phyloP scores from a whole-genome alignment of 1,140 invertebrate species.

The Drosophila virilis region DNA sequence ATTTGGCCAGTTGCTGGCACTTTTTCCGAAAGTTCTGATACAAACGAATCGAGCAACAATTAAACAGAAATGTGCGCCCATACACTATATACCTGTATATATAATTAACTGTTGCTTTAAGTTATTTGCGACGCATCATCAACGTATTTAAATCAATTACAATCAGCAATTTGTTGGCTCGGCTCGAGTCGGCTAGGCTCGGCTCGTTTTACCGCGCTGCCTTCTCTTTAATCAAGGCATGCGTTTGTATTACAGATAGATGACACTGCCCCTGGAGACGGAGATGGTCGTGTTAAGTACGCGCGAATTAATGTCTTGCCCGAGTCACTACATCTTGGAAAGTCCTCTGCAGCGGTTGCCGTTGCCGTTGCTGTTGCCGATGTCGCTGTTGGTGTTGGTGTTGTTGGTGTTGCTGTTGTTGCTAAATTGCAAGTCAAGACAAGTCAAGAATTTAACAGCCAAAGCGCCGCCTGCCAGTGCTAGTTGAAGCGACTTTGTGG shows the following conservation, averaged over 20 bases:
- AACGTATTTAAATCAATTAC: slow-evolving; percentile 83
- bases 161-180: slow-evolving; percentile 72
- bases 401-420: slow-evolving; percentile 8
- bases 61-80: slow-evolving; percentile 56
- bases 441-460: slow-evolving; percentile 79
- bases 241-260: slow-evolving; percentile 81
- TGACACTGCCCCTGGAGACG: slow-evolving; percentile 53
- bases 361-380: slow-evolving; percentile 9
- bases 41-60: slow-evolving; percentile 52
- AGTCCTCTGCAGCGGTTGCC: slow-evolving; percentile 44
- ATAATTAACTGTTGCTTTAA: slow-evolving; percentile 65
- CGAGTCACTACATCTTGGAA: slow-evolving; percentile 74
- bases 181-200: slow-evolving; percentile 8
- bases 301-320: slow-evolving; percentile 80
- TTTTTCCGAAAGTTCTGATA: slow-evolving; percentile 58
- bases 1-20: slow-evolving; percentile 7
- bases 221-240: slow-evolving; percentile 67
- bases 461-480: slow-evolving; percentile 69
- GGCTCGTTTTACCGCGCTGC: background rate
- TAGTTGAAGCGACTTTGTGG: slow-evolving; percentile 38
- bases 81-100: slow-evolving; percentile 19
- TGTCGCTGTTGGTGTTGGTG: slow-evolving; percentile 2
- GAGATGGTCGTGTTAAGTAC: slow-evolving; percentile 72
- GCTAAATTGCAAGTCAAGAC: slow-evolving; percentile 52
- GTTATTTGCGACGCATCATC: slow-evolving; percentile 78